Evolutionary conservation across 2,797 vertebrate genomes (phyloP).

Genomic region (Novumbra hubbsi): DNA sequence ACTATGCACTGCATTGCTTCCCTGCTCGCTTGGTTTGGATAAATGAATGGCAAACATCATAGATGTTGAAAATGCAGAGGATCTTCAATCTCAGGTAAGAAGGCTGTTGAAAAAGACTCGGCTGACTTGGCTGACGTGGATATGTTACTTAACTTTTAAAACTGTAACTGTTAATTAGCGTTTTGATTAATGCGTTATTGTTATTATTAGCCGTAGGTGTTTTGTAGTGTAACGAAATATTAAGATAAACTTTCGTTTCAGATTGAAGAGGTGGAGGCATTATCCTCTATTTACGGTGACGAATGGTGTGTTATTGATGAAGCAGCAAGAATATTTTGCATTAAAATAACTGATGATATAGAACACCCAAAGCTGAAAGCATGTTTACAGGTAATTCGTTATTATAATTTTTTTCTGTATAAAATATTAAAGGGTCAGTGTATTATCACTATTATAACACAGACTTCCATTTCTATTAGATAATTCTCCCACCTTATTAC

Average conservation of each 20-base stretch:
- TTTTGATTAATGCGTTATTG: background rate
- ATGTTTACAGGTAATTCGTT: constrained; percentile 78
- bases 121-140: background rate
- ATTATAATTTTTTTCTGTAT: constrained; percentile 1
- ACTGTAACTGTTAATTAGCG: background rate
- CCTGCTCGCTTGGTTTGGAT: background rate
- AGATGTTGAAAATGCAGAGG: constrained; percentile 52
- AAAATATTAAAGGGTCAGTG: background rate
- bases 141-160: background rate
- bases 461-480: constrained; percentile 56
- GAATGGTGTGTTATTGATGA: constrained; percentile 96
- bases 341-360: constrained; percentile 81
- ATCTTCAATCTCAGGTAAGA: constrained; percentile 76
- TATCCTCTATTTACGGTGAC: constrained; percentile 93
- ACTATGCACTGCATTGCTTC: background rate
- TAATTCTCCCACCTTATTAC: constrained; percentile 90
- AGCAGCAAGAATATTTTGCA: constrained; percentile 89
- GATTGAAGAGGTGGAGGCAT: constrained; percentile 94
- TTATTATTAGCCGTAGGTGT: background rate
- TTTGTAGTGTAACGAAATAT: background rate
- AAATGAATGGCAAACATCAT: constrained; percentile 52
- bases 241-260: constrained; percentile 49
- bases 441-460: constrained; percentile 3
- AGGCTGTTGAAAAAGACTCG: background rate
- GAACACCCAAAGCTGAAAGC: constrained; percentile 82